Base-by-base conservation (phyloP, 2,113 vertebrate species). In the Colaptes auratus region DNA sequence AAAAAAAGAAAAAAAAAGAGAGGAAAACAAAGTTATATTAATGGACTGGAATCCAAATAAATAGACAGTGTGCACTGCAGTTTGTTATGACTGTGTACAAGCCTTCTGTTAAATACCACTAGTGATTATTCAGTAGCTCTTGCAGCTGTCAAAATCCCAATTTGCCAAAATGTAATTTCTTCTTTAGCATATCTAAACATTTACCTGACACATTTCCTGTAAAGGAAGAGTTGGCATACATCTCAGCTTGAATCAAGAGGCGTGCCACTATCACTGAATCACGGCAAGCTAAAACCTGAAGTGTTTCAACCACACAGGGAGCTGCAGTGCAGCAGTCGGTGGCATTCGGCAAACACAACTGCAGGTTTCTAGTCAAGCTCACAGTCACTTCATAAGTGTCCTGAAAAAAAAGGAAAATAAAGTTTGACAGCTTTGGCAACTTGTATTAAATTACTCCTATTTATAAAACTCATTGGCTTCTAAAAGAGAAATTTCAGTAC, bases 211-310 rank as follows among this genome's bases (percentile, higher is more conserved):
- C 97, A 19, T 94, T 95, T 78, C 94, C 97, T 59, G 69, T 17
- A 83, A 98, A 96, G 70, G 98, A 95, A 21, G 98, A 88, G 92
- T 97, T 97, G 70, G 98, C 97, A 77, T 98, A 98, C 85, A 99
- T 98, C 92, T 98, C 97, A 71, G 96, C 98, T 95, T 98, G 99
- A 82, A 99, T 96, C 56, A 99, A 96, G n/a, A 99, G 97, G 13
- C 93, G 97, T 3, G 98, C 98, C 90, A 95, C 91, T 30, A 96
- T 61, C 33, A 53, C 82, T 5, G 94, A 83, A 5, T 82, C 95
- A 55, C 10, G 93, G 92, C 98, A 99, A 4, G 99, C 99, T 5
- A 98, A 97, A 60, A 99, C 95, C 88, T 97, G 98, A 56, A 99
- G 97, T 0, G 98, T 96, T 63, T 99, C 98, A 60, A 98, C 35